phyloP scores from a whole-genome alignment of 2,113 vertebrate species.

The Archilochus colubris region DNA sequence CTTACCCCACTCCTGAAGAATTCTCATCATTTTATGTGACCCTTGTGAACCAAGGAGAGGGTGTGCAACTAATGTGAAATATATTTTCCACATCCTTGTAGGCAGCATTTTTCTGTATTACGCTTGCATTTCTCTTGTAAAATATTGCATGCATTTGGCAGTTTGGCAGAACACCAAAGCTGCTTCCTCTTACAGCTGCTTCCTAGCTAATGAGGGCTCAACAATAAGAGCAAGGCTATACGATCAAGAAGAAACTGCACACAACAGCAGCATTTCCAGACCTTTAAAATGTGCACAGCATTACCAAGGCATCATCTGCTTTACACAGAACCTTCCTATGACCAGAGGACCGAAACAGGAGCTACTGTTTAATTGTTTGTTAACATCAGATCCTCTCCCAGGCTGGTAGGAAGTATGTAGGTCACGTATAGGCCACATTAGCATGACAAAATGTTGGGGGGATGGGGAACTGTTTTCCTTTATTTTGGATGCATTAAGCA shows the following conservation, averaged over 20 bases:
- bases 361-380: constrained; percentile 6
- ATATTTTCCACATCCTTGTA: background rate
- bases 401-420: background rate
- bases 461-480: background rate
- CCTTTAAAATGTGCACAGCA: background rate
- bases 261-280: background rate
- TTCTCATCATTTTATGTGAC: background rate
- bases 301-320: background rate
- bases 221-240: background rate
- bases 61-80: background rate
- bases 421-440: background rate
- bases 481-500: background rate
- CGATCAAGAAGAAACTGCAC: background rate
- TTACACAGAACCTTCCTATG: background rate
- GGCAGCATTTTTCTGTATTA: background rate
- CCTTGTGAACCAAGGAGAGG: background rate
- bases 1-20: background rate
- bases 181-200: constrained; percentile 58
- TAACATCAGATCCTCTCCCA: background rate
- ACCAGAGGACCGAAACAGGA: constrained; percentile 16
- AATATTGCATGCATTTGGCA: background rate
- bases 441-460: background rate
- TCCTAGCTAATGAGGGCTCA: constrained; percentile 39
- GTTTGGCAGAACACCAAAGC: constrained; percentile 32
- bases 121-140: background rate